phyloP scores from a whole-genome alignment of 2,113 vertebrate species.

The Mirounga angustirostris region DNA sequence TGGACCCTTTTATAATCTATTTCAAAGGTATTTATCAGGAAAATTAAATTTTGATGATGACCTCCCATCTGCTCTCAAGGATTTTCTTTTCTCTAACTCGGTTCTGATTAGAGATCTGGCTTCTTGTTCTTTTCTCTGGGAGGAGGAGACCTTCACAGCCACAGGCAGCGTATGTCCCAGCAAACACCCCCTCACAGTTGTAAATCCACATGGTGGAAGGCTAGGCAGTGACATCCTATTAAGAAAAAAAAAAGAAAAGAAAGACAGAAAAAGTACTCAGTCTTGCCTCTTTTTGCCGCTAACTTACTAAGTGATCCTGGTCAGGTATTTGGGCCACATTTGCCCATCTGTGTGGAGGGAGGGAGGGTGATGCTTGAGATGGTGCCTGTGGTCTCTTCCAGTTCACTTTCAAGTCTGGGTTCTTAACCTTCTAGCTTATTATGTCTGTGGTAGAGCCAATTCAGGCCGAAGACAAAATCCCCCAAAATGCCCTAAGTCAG shows the following conservation, averaged over 20 bases:
- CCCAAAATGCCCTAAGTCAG: not conserved
- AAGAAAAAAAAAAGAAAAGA: not conserved
- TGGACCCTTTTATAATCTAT: not conserved
- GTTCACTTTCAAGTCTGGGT: not conserved
- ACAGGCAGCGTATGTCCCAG: not conserved
- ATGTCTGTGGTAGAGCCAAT: not conserved
- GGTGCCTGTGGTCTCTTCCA: not conserved
- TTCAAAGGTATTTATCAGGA: not conserved
- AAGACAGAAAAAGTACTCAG: not conserved
- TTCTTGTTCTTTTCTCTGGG: not conserved
- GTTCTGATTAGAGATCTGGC: not conserved
- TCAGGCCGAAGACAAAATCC: not conserved
- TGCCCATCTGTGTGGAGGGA: not conserved
- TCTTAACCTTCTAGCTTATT: not conserved
- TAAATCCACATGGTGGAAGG: not conserved
- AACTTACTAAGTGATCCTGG: not conserved
- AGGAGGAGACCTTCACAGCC: not conserved
- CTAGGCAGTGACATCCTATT: not conserved
- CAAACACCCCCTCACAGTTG: not conserved
- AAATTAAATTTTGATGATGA: not conserved
- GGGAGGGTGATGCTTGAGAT: not conserved
- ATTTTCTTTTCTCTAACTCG: conserved; percentile 20
- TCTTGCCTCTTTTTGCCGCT: not conserved
- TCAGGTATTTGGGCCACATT: not conserved
- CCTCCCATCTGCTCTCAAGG: not conserved